Evolutionary conservation across 1,140 invertebrate species (phyloP), one percentile per base, ranked within the genome.

Genomic region (Camponotus floridanus): DNA sequence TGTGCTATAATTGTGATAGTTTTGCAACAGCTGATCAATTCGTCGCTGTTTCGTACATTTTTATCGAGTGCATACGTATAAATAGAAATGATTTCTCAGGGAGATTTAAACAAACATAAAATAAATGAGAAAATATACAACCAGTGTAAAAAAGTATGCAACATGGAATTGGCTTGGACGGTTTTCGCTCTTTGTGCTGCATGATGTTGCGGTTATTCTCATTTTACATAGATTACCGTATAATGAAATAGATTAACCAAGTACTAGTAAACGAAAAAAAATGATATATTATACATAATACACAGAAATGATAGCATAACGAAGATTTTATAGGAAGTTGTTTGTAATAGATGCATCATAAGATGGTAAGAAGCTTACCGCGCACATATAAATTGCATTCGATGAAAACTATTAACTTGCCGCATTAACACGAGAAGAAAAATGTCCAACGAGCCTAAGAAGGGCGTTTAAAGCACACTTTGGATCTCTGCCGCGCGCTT

Each of bases 341-440:
- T 57, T 71, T 36, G 67, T 81, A 71, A 81, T 81, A 73, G 51
- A 71, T 45, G 51, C 79, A 31, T 81, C 67, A 21, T 81, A 79
- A 79, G 62, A 36, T 31, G 11, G 51, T 18, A 62, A 9, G 48
- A 51, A 51, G 48, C 48, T 18, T 15, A 18, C 5, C 15, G 18
- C 31, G 36, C 67, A 8, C 78, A 45, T 81, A 81, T 65, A 80
- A 31, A 18, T 9, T 26, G 36, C 36, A 68, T 48, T 59, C 39
- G 45, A 61, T 73, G 67, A 81, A 81, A 73, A 73, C 51, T 81
- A 81, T 81, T 81, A 64, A 81, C 67, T 15, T 36, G 36, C 11
- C 55, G 79, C 51, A 80, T 61, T 61, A 81, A 73, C 65, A 81
- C 51, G 18, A 31, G 36, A 18, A 59, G 79, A 81, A 57, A 51